Conservation (phyloP, 2,113 vertebrate genomes). For the Neogobius melanostomus region DNA sequence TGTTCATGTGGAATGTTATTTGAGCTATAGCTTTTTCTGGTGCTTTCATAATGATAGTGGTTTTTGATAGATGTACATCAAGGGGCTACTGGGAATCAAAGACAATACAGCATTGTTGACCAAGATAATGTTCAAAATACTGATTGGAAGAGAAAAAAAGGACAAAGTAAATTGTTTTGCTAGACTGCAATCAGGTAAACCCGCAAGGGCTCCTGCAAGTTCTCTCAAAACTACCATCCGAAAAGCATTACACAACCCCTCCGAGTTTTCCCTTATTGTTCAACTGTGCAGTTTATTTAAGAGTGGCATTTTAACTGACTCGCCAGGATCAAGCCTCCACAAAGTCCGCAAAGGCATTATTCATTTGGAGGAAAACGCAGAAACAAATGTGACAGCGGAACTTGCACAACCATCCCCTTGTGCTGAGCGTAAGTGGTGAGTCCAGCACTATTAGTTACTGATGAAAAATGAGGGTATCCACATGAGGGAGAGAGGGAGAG, state of each 20-base stretch:
- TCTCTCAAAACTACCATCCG: constrained; percentile 7
- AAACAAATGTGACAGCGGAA: constrained; percentile 32
- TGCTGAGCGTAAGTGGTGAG: constrained; percentile 55
- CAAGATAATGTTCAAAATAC: too few relatives aligned
- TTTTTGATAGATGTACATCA: too few relatives aligned
- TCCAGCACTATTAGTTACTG: constrained; percentile 55
- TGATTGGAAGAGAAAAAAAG: too few relatives aligned
- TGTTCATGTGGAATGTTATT: too few relatives aligned
- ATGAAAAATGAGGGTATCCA: constrained; percentile 51
- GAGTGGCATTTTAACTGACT: constrained; percentile 41
- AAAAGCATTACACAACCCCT: neutral
- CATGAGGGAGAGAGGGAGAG: constrained; percentile 36
- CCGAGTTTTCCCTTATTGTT: constrained; percentile 9
- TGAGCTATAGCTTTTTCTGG: too few relatives aligned
- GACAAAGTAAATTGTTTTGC: neutral
- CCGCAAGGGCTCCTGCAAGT: neutral
- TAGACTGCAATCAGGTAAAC: neutral
- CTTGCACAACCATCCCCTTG: constrained; percentile 11
- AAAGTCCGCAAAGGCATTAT: constrained; percentile 24
- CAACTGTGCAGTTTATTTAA: constrained; percentile 8
- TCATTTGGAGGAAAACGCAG: constrained; percentile 11
- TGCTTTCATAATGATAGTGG: too few relatives aligned
- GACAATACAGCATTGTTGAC: too few relatives aligned
- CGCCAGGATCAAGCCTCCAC: constrained; percentile 7
- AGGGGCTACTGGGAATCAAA: too few relatives aligned